Evolutionary conservation across 2,888 invertebrate species (phyloP), one percentile per base, ranked within the genome.

Genomic region (Heliconius ismenius): DNA sequence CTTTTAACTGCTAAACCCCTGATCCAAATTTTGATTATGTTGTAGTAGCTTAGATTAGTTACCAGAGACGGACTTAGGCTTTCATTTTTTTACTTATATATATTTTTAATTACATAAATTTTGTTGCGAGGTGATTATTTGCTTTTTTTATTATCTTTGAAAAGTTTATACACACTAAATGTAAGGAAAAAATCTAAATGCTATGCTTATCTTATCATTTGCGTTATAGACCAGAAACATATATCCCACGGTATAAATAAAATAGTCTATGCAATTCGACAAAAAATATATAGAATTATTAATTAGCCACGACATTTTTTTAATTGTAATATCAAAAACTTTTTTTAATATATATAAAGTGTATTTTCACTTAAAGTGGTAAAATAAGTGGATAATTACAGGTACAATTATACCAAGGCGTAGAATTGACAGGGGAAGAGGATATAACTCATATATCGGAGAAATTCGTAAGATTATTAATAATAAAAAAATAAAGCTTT

Each of bases 321-420:
- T 21, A 18, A 54, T 58, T 58, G 21, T 9, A 58, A n/a, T 58
- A 58, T 58, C 10, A 4, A 39, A 11, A 39, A 39, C 11, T 39
- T 39, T 39, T 39, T 39, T 39, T 39, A 11, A 39, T 39, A 9
- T 39, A 39, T 39, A 58, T 58, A 58, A 58, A 10, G n/a, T 15
- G 62, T 62, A 62, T 28, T 7, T 26, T 15, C 49, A 49, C 18
- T 49, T 49, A 49, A 62, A 58, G 18, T 58, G 4, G 39, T 39
- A 75, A 15, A 26, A 21, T 18, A 24, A 60, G 32, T 73, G 73
- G 73, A 39, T 63, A 58, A 64, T 81, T 82, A 78, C 88, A 93
- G 93, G 92, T 93, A 83, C 90, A 92, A 79, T 89, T 93, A 80
- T 92, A 90, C 81, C 93, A 93, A 90, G 93, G 93, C 49, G 88